Base-by-base conservation (phyloP, 2,113 vertebrate genomes). In the Galeopterus variegatus region DNA sequence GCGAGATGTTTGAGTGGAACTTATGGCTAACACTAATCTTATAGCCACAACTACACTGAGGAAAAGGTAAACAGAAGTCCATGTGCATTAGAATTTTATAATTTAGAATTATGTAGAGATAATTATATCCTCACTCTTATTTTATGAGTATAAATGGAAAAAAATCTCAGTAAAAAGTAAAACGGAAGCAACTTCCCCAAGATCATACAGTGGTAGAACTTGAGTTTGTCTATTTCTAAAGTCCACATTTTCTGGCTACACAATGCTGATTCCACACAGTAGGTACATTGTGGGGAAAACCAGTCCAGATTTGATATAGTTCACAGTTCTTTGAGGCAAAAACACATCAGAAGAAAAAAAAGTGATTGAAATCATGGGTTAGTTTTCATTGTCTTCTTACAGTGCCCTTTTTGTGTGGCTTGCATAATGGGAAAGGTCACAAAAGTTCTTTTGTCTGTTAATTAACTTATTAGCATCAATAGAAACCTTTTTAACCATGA, bases 381-480 rank as follows among this genome's bases (percentile, higher is more conserved):
- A 92, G 92, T 95, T 95, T 93, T 93, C 82, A 96, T 94, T 94
- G 67, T 94, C 45, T 79, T 72, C 92, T 93, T 50, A 95, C 81
- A 97, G 94, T 96, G 93, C 65, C 94, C 92, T 85, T 91, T 96
- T 92, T 96, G 79, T 95, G 26, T 90, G 81, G n/a, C 50, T 94
- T 85, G 31, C 88, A 95, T 92, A 75, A 94, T 93, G 50, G 33
- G 58, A 41, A 96, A 94, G 21, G n/a, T 31, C n/a, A 3, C 24
- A 64, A 88, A 96, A 94, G 45, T 41, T 28, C 60, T 88, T 97
- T 96, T 93, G 85, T 95, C 75, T 96, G 76, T 87, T 93, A 41
- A 96, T 95, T 96, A 97, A 76, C 76, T 92, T 96, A 92, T 92
- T 96, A 90, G 82, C 72, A 93, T 96, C 80, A 97, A 82, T 87